These are phyloP conservation scores for Furcifer pardalis DNA, from an alignment of 2,797 vertebrate species.

Conservation along the genomic window DNA sequence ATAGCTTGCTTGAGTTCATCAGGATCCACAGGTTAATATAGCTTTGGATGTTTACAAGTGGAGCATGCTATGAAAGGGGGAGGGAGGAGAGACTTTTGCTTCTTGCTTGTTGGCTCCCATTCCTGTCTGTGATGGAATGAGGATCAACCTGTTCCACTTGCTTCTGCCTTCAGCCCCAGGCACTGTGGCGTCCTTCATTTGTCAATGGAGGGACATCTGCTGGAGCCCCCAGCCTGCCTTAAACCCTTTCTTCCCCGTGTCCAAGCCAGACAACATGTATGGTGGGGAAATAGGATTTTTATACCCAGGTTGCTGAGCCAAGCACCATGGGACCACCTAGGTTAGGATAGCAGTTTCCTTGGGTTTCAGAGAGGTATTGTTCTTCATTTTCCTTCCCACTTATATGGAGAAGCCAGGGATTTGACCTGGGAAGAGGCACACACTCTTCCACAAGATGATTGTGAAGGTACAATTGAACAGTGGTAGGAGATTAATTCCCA, in stretches of 20 bases:
- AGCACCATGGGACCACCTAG: no score
- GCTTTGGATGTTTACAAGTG: background rate
- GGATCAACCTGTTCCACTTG: slow-evolving; percentile 6
- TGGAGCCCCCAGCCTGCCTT: background rate
- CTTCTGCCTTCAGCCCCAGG: background rate
- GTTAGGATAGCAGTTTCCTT: no score
- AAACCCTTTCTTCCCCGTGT: background rate
- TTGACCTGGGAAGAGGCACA: no score
- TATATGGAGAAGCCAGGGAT: no score
- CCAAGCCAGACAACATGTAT: background rate
- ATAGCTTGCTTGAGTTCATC: no score
- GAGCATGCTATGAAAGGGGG: background rate
- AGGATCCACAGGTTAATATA: no score
- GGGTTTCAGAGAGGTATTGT: no score
- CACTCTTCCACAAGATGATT: no score
- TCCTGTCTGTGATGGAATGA: slow-evolving; percentile 9
- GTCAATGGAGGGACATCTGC: background rate
- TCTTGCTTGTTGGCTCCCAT: background rate
- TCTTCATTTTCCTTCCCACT: no score
- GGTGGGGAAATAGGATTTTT: background rate
- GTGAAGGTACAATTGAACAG: no score
- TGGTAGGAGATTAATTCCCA: no score
- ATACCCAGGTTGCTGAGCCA: background rate
- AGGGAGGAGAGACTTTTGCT: background rate
- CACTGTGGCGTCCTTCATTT: background rate